Evolutionary conservation across 1,140 invertebrate species (phyloP), one percentile per base, ranked within the genome.

Genomic region (Leptinotarsa texana): DNA sequence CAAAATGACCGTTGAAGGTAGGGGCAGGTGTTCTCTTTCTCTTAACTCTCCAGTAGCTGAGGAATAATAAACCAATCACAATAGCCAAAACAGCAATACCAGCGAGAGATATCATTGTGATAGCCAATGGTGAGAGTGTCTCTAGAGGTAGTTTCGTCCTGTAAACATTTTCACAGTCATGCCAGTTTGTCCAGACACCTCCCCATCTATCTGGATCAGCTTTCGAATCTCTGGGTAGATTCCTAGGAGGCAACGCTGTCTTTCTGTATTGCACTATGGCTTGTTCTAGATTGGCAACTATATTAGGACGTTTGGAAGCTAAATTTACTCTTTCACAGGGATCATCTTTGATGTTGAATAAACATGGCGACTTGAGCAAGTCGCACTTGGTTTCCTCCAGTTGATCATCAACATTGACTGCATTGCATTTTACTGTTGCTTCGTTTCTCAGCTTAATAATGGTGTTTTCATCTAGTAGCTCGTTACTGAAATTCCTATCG

Each of bases 271-370:
- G 79, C 5, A 83, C 57, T 1, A 92, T 75, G 15, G 83, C 72
- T 18, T 85, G 78, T 79, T 89, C 81, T 27, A 93, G 74, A 17
- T 80, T 82, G 0, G 82, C 65, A 3, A 90, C 61, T 3, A 90
- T 82, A 13, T 83, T 67, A 4, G 88, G 88, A n/a, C 85, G 68
- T 0, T 79, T 62, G 1, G 80, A 72, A 11, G 90, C 90, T 27
- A 95, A 81, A 86, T 95, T 94, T 33, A 89, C 86, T 70, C 85
- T 89, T 83, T 95, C 94, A 80, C 94, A 95, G 0, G 94, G 94
- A 86, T 95, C 94, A 21, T 88, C 84, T 8, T 84, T 84, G 42
- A 95, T 87, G 79, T 95, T 90, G 83, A 92, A 96, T 1, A 95
- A 83, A 80, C 94, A 95, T 3, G 92, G 90, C 4, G 86, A 82